Percentiles rank a stretch among this genome's conserved stretches.
These are phyloP conservation scores for Molorchus minor DNA, from an alignment of 2,888 invertebrate genomes.

Conservation along the genomic window DNA sequence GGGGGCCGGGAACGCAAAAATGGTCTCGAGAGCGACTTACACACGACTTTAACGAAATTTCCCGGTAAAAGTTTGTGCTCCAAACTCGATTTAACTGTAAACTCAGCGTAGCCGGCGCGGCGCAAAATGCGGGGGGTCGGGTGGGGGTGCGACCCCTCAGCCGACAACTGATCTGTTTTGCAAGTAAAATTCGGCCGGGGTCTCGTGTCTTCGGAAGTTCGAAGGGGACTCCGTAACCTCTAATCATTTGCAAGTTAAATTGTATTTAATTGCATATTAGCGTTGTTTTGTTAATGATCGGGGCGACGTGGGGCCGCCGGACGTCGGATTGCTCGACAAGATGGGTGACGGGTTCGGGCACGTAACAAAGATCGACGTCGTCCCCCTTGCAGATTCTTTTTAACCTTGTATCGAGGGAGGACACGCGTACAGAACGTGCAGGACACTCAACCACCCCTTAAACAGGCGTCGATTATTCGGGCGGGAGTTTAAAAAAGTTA, in stretches of 20 bases:
- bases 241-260: slow-evolving; percentile 47
- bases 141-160: slow-evolving; percentile 34
- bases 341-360: neutral
- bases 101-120: slow-evolving; percentile 52
- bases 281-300: slow-evolving; percentile 38
- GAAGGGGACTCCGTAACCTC: slow-evolving; percentile 36
- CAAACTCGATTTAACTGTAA: slow-evolving; percentile 58
- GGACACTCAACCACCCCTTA: no score
- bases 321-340: no score
- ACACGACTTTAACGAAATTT: slow-evolving; percentile 48
- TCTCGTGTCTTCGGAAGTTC: slow-evolving; percentile 42
- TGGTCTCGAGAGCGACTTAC: slow-evolving; percentile 32
- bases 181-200: slow-evolving; percentile 53
- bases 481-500: no score
- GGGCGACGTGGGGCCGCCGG: slow-evolving; percentile 2
- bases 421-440: no score
- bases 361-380: neutral
- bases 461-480: no score
- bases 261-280: slow-evolving; percentile 42
- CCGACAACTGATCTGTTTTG: slow-evolving; percentile 58
- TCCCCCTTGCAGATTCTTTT: no score
- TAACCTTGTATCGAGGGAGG: no score
- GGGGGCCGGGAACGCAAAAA: neutral
- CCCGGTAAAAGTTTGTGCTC: slow-evolving; percentile 49
- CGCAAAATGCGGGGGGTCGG: slow-evolving; percentile 46